Percentiles rank a stretch among this genome's conserved stretches.
Evolutionary conservation across 2,888 invertebrate genomes (phyloP).

Genomic region (Himalopsyche anomala): DNA sequence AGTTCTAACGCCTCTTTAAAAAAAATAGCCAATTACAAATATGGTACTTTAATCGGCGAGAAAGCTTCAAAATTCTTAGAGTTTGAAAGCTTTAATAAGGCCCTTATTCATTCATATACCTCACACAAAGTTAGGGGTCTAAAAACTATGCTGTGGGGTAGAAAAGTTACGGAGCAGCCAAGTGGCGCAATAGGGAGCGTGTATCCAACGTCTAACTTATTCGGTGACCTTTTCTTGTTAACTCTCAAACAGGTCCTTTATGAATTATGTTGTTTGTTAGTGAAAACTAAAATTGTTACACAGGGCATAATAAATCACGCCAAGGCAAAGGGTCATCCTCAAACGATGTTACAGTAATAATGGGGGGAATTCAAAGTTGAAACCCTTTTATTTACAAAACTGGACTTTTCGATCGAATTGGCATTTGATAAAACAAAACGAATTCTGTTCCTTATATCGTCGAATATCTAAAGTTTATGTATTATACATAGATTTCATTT

Average conservation of each 20-base stretch:
- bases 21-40: too few relatives aligned
- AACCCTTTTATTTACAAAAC: neutral
- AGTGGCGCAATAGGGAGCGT: neutral
- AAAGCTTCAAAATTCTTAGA: neutral
- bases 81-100: constrained; percentile 17
- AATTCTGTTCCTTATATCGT: too few relatives aligned
- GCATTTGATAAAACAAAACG: too few relatives aligned
- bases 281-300: constrained; percentile 34
- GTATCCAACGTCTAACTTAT: neutral
- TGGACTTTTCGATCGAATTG: too few relatives aligned
- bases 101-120: neutral
- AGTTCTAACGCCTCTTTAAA: too few relatives aligned
- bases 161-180: neutral
- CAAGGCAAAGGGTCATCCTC: constrained; percentile 27
- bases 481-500: too few relatives aligned
- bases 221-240: constrained; percentile 24
- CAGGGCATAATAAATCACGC: constrained; percentile 20
- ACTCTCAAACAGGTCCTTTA: constrained; percentile 9
- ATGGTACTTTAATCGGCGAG: too few relatives aligned
- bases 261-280: constrained; percentile 34
- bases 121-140: neutral
- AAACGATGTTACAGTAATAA: neutral
- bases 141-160: neutral
- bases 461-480: too few relatives aligned
- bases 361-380: neutral